Base-by-base conservation (phyloP, 2,797 vertebrate genomes). In the Acanthiza pusilla region DNA sequence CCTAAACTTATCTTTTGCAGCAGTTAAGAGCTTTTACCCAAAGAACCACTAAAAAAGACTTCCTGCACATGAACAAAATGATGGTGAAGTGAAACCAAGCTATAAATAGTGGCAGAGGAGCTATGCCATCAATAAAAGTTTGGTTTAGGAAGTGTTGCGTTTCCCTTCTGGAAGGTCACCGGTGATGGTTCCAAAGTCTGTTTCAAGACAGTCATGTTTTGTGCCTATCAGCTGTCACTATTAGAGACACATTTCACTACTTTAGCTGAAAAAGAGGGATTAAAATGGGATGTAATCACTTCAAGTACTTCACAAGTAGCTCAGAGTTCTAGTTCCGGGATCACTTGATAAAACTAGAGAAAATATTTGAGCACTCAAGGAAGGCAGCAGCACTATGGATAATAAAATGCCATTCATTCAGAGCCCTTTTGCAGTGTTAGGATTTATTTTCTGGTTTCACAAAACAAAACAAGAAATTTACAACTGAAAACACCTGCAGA, bases 291-390 rank as follows among this genome's bases (percentile, higher is more conserved):
- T 79, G 74, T 16, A 91, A 90, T 94, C 17, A 93, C 57, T 85
- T 93, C 66, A 67, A 96, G 91, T 75, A 58, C 70, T 84, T 67
- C 63, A 84, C 71, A 91, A 90, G 91, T 76, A 92, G 73, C 62
- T 90, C 70, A 43, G 71, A 88, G 74, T 67, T 92, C 55, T 85
- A 76, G 62, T 26, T 86, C 16, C 67, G 90, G 65, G 12, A 93
- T 90, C 77, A 57, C 83, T 85, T 83, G 55, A 65, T 85, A 93
- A 91, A 74, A 88, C 71, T 36, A 72, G 53, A 89, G 67, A 91
- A 96, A 96, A 94, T 90, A 94, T 93, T 78, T 93, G 63, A 94
- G 48, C 80, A 82, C 45, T 74, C 57, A 66, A 58, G 47, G 42
- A 91, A 67, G 54, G 67, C 40, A 73, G 85, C 23, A 74, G 34